A percentile compares a stretch with the other conserved stretches of the same genome.
phyloP scores from a whole-genome alignment of 2,797 vertebrate genomes.

The Helarctos malayanus region DNA sequence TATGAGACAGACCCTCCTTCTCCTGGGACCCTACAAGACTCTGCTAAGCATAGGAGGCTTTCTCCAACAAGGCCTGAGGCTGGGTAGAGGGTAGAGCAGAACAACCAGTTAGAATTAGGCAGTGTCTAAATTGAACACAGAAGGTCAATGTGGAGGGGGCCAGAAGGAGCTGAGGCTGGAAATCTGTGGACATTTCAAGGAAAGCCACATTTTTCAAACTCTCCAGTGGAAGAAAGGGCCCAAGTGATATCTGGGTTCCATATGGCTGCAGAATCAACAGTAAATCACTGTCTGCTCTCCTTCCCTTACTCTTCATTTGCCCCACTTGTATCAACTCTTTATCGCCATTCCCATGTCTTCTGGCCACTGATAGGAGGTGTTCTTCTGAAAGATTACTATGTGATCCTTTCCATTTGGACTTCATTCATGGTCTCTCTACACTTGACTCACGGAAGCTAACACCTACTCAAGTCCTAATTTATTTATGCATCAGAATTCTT shows the following conservation, averaged over 20 bases:
- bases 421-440: slow-evolving; percentile 77
- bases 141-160: too few species aligned
- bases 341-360: slow-evolving; percentile 71
- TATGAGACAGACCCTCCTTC: background rate
- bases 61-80: background rate
- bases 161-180: background rate
- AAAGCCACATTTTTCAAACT: background rate
- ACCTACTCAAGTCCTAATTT: slow-evolving; percentile 83
- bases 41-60: background rate
- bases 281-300: background rate
- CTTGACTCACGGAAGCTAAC: slow-evolving; percentile 79
- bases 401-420: slow-evolving; percentile 81
- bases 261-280: background rate
- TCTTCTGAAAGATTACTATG: slow-evolving; percentile 74
- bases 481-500: slow-evolving; percentile 79
- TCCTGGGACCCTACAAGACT: background rate
- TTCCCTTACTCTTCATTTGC: background rate
- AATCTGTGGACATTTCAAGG: background rate
- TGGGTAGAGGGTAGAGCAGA: background rate
- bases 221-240: background rate
- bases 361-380: slow-evolving; percentile 64
- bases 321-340: background rate
- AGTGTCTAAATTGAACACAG: background rate
- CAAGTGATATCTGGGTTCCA: background rate
- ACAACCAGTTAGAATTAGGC: background rate